A percentile compares a stretch with the other conserved stretches of the same genome.
Evolutionary conservation across 2,113 vertebrate species (phyloP).

Genomic region (Galbula dea): DNA sequence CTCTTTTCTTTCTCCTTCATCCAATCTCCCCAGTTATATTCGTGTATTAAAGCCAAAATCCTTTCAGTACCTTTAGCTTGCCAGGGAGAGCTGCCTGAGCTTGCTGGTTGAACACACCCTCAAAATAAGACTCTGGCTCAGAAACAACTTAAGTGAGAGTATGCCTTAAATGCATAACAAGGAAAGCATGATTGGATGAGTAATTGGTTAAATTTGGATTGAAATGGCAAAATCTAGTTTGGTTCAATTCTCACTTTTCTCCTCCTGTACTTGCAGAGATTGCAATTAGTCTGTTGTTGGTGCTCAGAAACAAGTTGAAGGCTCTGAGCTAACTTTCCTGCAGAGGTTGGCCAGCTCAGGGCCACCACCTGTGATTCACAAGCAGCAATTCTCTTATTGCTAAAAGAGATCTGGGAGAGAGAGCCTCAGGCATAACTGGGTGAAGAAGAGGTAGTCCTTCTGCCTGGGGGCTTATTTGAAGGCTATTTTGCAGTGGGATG

Average conservation of each 20-base stretch:
- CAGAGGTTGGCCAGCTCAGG: not conserved
- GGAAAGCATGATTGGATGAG: not conserved
- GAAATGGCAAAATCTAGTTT: not conserved
- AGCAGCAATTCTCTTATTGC: not conserved
- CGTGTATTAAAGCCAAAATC: slow-evolving; percentile 25
- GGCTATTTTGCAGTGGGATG: not conserved
- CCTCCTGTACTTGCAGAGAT: not conserved
- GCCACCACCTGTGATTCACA: not conserved
- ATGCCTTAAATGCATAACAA: not conserved
- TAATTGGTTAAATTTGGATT: not conserved
- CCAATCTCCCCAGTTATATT: not conserved
- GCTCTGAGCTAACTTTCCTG: not conserved
- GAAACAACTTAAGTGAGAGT: not conserved
- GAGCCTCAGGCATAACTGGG: not conserved
- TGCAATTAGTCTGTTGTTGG: not conserved
- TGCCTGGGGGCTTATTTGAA: not conserved
- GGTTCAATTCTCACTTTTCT: not conserved
- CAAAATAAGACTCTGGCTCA: not conserved
- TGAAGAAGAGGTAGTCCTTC: not conserved
- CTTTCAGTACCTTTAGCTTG: slow-evolving; percentile 32
- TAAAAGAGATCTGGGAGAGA: not conserved
- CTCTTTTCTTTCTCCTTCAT: not conserved
- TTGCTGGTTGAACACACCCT: slow-evolving; percentile 51
- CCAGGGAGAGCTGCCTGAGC: slow-evolving; percentile 19
- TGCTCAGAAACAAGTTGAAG: not conserved